Evolutionary conservation across 2,888 invertebrate species (phyloP).

Genomic region (Cataglyphis rosenhaueri): DNA sequence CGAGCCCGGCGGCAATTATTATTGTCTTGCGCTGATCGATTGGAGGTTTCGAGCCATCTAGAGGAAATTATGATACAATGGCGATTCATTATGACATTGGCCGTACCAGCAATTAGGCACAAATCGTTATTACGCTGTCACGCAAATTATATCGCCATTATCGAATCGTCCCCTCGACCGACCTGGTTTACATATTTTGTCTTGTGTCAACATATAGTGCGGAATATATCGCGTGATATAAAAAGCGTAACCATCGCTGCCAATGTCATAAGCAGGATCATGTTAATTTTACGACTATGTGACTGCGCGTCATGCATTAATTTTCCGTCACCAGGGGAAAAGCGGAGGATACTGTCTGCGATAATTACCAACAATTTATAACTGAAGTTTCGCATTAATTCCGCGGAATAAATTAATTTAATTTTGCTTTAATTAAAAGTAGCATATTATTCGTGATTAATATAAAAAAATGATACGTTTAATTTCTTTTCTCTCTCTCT

Average conservation of each 20-base stretch:
- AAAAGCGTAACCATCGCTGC: slow-evolving; percentile 20
- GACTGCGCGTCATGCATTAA: slow-evolving; percentile 3
- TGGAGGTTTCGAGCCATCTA: slow-evolving; percentile 25
- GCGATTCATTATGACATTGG: slow-evolving; percentile 29
- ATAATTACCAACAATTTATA: slow-evolving; percentile 26
- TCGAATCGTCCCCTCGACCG: background rate
- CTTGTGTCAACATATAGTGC: background rate
- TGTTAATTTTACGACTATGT: slow-evolving; percentile 38
- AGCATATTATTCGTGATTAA: background rate
- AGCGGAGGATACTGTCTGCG: background rate
- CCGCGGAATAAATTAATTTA: background rate
- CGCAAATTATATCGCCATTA: background rate
- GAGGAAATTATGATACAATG: slow-evolving; percentile 22
- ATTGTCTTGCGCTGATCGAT: slow-evolving; percentile 49
- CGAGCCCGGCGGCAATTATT: slow-evolving; percentile 21
- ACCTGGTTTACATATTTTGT: slow-evolving; percentile 15
- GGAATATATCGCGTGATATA: slow-evolving; percentile 9
- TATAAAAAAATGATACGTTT: background rate
- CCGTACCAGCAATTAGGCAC: slow-evolving; percentile 23
- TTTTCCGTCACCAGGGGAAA: slow-evolving; percentile 2
- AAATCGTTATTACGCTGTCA: background rate
- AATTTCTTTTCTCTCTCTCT: background rate
- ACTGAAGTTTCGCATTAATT: slow-evolving; percentile 21
- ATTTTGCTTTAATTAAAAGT: background rate
- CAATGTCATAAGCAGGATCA: slow-evolving; percentile 23